Percentiles rank a stretch among this genome's conserved stretches.
Conservation (phyloP, 1,140 invertebrate species). For the Babylonia areolata region DNA sequence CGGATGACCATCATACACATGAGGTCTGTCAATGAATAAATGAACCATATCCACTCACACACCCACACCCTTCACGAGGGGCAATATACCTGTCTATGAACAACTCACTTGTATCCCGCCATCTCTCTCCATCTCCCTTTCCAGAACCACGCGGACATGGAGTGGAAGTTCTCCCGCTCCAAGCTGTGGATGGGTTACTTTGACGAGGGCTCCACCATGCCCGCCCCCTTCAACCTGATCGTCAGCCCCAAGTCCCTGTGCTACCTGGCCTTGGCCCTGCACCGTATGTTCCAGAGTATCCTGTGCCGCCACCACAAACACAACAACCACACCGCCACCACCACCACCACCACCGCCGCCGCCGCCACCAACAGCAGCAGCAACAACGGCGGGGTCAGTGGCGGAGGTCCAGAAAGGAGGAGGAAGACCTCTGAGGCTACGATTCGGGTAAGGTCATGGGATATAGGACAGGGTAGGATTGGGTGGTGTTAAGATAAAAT, state of each 20-base stretch:
- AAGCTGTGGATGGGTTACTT: conserved; percentile 81
- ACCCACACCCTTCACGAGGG: no score
- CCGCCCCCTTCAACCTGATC: conserved; percentile 80
- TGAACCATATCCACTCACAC: no score
- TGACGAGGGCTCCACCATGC: conserved; percentile 79
- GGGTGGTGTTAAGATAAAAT: no score
- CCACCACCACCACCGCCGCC: no score
- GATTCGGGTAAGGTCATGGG: conserved; percentile 31
- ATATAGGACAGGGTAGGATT: no score
- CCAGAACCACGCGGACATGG: conserved; percentile 80
- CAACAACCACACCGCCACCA: no score
- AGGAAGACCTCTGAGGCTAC: conserved; percentile 56
- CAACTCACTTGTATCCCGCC: neutral
- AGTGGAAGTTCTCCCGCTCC: conserved; percentile 81
- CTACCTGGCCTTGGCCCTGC: conserved; percentile 72
- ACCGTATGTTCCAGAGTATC: conserved; percentile 42
- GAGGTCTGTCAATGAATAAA: no score
- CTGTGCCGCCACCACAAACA: conserved; percentile 34
- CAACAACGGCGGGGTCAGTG: conserved; percentile 12
- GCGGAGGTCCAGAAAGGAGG: neutral
- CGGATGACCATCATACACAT: no score
- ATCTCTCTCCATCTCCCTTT: neutral
- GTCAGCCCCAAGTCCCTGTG: conserved; percentile 79
- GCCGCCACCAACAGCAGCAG: no score
- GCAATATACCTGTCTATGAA: no score